These are phyloP conservation scores for Caenorhabditis imperialis DNA, from an alignment of 2,888 invertebrate species.

Conservation along the genomic window DNA sequence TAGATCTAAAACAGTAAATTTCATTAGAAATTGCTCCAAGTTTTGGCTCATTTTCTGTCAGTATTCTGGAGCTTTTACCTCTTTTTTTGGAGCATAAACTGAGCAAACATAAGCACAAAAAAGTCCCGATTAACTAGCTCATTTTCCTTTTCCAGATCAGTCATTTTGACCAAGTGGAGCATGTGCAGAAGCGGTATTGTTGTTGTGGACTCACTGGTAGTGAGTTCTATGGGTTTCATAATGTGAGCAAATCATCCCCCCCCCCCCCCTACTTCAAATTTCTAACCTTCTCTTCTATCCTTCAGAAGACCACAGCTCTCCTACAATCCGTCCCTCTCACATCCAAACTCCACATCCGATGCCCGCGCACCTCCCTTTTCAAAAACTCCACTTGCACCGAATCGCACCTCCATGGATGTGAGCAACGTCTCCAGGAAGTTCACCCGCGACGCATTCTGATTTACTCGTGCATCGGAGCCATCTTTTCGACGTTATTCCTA, in stretches of 20 bases:
- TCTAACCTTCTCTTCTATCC: background rate
- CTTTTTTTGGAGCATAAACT: too few relatives aligned
- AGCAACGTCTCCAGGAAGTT: slow-evolving; percentile 9
- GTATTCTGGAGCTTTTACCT: too few relatives aligned
- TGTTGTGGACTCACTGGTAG: slow-evolving; percentile 39
- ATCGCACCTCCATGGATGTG: slow-evolving; percentile 19
- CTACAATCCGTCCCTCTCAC: slow-evolving; percentile 13
- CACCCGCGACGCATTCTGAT: slow-evolving; percentile 25
- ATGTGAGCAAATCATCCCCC: background rate
- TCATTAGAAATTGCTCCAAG: too few relatives aligned
- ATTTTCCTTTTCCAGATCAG: too few relatives aligned
- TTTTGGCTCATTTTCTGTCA: too few relatives aligned
- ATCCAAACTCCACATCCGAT: slow-evolving; percentile 7
- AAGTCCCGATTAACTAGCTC: too few relatives aligned
- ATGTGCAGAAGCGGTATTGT: slow-evolving; percentile 37
- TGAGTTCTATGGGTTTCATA: slow-evolving; percentile 18
- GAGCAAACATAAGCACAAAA: too few relatives aligned
- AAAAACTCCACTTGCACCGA: slow-evolving; percentile 26
- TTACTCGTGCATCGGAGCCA: slow-evolving; percentile 25
- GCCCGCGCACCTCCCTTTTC: slow-evolving; percentile 28
- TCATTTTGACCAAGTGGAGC: slow-evolving; percentile 4
- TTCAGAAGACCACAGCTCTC: slow-evolving; percentile 15
- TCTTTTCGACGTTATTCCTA: slow-evolving; percentile 14
- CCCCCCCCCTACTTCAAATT: too few relatives aligned
- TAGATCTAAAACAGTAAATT: too few relatives aligned